phyloP scores from a whole-genome alignment of 2,113 vertebrate species.

The Perccottus glenii region DNA sequence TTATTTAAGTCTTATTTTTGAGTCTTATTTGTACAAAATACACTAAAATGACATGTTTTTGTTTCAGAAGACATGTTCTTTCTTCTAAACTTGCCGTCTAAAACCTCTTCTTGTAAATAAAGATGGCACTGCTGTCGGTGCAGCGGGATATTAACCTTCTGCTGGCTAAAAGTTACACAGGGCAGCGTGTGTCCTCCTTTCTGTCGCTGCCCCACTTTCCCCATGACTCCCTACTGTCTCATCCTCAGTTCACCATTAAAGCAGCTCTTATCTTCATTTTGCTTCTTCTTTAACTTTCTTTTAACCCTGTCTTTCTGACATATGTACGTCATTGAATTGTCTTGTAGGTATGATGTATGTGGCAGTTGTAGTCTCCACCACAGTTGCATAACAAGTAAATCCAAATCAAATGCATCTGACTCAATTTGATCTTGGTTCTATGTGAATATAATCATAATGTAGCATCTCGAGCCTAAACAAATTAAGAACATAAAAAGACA shows the following conservation, averaged over 20 bases:
- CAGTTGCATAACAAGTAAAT: slow-evolving; percentile 14
- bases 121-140: no score
- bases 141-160: no score
- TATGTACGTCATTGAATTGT: background rate
- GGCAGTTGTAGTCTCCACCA: background rate
- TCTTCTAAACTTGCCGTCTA: no score
- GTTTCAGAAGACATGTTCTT: no score
- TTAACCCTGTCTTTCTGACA: slow-evolving; percentile 4
- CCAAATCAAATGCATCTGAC: slow-evolving; percentile 33
- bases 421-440: slow-evolving; percentile 15
- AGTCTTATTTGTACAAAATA: no score
- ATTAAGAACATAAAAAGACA: slow-evolving; percentile 34
- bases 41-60: no score
- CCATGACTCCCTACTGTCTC: background rate
- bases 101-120: no score
- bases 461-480: slow-evolving; percentile 26
- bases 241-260: slow-evolving; percentile 4
- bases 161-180: no score
- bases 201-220: slow-evolving; percentile 28
- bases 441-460: slow-evolving; percentile 6
- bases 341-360: background rate
- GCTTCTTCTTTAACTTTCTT: slow-evolving; percentile 6
- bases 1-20: no score
- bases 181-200: background rate
- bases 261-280: slow-evolving; percentile 11